Evolutionary conservation across 2,113 vertebrate species (phyloP), one percentile per base, ranked within the genome.

Genomic region (Labeo catla): DNA sequence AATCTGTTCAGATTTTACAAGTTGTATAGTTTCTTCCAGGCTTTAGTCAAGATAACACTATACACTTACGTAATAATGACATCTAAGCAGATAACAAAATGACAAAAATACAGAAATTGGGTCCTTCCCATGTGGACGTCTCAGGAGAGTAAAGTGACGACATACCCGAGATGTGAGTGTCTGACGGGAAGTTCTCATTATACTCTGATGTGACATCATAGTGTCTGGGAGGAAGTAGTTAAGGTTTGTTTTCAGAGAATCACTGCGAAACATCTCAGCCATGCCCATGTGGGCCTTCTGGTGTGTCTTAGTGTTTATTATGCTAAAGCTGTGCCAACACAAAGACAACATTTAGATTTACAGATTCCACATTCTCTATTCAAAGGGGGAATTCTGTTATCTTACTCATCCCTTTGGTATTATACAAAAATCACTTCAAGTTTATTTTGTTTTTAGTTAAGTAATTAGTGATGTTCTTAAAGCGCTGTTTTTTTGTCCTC

Each of bases 131-230:
- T 59, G 13, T 61, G 15, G 16, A 43, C 7, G 4, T 72, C 77
- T n/a, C 59, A 39, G 28, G 28, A 19, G 63, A 52, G 28, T 70
- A 34, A 52, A 82, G 19, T 79, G 19, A 45, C 15, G 43, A 34
- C 50, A 21, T 81, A 36, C 16, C 43, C 76, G 19, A 4, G 16
- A 84, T 85, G 72, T 61, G 19, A 12, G 49, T 13, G 76, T 87
- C 83, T 89, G 34, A 65, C 80, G 86, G 88, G 88, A 87, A 89
- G 88, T 74, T 13, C 36, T 15, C 34, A 47, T 45, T 49, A 83
- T 15, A 86, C 59, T 83, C 45, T 79, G 36, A 79, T 83, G 81
- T 90, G 83, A 87, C 86, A 86, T 89, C 86, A 91, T 34, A 39
- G 43, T 65, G 63, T 49, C 23, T 82, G 68, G 68, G 74, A 88